These are phyloP conservation scores for Caenorhabditis virilis DNA, from an alignment of 2,888 invertebrate genomes.

Conservation along the genomic window DNA sequence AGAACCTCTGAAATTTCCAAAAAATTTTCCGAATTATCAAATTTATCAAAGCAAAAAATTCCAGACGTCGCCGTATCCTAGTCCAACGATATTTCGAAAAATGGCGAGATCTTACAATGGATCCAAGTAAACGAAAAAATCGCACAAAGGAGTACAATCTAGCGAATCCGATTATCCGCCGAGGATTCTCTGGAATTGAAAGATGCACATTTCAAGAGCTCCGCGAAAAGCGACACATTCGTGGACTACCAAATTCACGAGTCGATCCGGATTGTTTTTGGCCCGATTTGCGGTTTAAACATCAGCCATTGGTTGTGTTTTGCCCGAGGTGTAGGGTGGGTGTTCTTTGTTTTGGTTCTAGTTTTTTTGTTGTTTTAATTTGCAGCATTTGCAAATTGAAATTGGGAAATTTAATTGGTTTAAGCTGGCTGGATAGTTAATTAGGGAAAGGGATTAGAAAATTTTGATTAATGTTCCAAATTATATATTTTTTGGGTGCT, in stretches of 20 bases:
- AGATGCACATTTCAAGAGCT: conserved; percentile 33
- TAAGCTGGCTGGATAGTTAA: neutral
- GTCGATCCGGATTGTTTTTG: conserved; percentile 32
- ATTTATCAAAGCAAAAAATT: too few species aligned
- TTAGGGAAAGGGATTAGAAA: neutral
- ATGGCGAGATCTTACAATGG: conserved; percentile 43
- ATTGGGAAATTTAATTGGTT: neutral
- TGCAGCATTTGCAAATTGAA: too few species aligned
- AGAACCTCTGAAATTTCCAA: neutral
- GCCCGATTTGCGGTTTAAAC: conserved; percentile 54
- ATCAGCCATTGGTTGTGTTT: conserved; percentile 51
- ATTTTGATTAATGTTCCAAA: neutral
- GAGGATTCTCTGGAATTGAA: conserved; percentile 47
- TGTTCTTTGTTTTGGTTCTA: neutral
- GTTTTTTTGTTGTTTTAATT: too few species aligned
- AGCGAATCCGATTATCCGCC: conserved; percentile 35
- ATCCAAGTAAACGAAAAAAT: conserved; percentile 6
- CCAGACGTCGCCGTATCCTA: conserved; percentile 51
- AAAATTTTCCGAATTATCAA: neutral
- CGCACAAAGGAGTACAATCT: conserved; percentile 31
- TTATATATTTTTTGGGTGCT: neutral
- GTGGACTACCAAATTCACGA: conserved; percentile 17
- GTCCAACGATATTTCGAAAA: conserved; percentile 53
- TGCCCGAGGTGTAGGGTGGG: conserved; percentile 62
- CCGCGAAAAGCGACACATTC: conserved; percentile 16